phyloP scores from a whole-genome alignment of 2,113 vertebrate genomes.

The Odocoileus hemionus region DNA sequence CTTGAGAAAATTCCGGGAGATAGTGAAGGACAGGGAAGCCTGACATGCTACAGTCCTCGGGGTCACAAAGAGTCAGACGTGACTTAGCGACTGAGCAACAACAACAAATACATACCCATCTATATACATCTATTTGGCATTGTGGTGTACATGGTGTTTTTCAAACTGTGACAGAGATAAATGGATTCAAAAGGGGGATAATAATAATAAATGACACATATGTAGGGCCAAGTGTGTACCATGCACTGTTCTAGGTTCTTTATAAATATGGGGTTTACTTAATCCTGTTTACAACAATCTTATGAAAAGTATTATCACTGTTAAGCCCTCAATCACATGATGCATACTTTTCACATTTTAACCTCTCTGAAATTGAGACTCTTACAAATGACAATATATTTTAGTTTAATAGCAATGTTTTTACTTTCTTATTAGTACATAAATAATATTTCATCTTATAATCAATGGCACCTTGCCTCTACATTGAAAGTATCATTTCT shows the following conservation, averaged over 20 bases:
- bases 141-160: not conserved
- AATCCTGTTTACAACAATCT: not conserved
- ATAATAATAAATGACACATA: not conserved
- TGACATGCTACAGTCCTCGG: not conserved
- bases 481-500: not conserved
- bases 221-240: not conserved
- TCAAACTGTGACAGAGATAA: not conserved
- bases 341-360: not conserved
- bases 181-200: not conserved
- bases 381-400: not conserved
- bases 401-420: not conserved
- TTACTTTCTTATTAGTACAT: not conserved
- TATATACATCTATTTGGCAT: not conserved
- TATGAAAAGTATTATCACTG: not conserved
- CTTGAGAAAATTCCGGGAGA: not conserved
- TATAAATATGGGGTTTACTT: not conserved
- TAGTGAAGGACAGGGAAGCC: not conserved
- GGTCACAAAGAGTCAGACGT: not conserved
- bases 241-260: not conserved
- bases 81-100: not conserved
- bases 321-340: not conserved
- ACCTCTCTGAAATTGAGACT: constrained; percentile 26
- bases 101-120: not conserved
- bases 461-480: not conserved
- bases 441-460: not conserved